A percentile compares a stretch with the other conserved stretches of the same genome.
These are phyloP conservation scores for Acrossocheilus fasciatus DNA, from an alignment of 2,797 vertebrate species.

Conservation along the genomic window DNA sequence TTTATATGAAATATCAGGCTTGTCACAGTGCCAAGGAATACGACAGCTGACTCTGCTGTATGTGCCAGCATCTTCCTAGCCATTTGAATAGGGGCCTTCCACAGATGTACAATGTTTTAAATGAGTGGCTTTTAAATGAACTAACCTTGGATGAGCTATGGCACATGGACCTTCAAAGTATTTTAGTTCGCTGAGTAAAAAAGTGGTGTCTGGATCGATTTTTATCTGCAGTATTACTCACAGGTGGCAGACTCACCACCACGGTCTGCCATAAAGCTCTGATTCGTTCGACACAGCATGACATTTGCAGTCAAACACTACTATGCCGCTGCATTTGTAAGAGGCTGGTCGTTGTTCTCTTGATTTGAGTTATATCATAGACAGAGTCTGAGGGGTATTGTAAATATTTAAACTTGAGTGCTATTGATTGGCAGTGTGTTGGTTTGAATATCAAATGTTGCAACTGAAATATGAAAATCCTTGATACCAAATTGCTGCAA, in stretches of 20 bases:
- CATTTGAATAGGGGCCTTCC: slow-evolving; percentile 41
- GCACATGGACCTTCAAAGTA: background rate
- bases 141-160: slow-evolving; percentile 43
- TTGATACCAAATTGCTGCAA: background rate
- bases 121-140: slow-evolving; percentile 64
- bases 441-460: slow-evolving; percentile 6
- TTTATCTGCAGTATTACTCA: slow-evolving; percentile 26
- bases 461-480: background rate
- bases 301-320: slow-evolving; percentile 20
- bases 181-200: slow-evolving; percentile 27
- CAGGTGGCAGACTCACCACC: slow-evolving; percentile 12
- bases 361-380: slow-evolving; percentile 4
- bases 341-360: background rate
- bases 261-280: background rate
- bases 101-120: slow-evolving; percentile 66
- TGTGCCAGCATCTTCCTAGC: slow-evolving; percentile 67
- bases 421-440: slow-evolving; percentile 11
- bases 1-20: slow-evolving; percentile 82
- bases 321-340: background rate
- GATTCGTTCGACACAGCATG: background rate
- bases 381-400: background rate
- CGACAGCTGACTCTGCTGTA: slow-evolving; percentile 69
- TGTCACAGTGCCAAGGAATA: slow-evolving; percentile 75
- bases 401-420: background rate
- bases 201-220: slow-evolving; percentile 5